Evolutionary conservation across 1,140 invertebrate species (phyloP).

Genomic region (Drosophila cardini): DNA sequence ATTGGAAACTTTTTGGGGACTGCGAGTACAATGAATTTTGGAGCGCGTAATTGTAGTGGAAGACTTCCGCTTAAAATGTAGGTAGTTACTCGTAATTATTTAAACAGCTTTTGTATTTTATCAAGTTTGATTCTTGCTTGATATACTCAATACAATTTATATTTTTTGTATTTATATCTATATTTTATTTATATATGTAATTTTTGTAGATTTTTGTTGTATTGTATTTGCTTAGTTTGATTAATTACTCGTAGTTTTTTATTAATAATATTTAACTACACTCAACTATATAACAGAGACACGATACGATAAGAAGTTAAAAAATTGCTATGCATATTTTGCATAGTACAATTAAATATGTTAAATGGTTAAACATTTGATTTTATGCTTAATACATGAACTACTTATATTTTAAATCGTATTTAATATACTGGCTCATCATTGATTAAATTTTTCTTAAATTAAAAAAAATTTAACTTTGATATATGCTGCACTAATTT

Average conservation of each 20-base stretch:
- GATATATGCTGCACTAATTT: conserved; percentile 50
- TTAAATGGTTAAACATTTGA: conserved; percentile 65
- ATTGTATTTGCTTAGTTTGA: conserved; percentile 44
- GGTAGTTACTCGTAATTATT: conserved; percentile 53
- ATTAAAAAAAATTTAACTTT: conserved; percentile 69
- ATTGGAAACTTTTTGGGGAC: conserved; percentile 3
- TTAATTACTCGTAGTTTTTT: conserved; percentile 37
- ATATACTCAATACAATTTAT: conserved; percentile 41
- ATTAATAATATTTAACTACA: conserved; percentile 39
- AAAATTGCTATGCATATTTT: conserved; percentile 62
- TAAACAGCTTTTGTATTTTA: conserved; percentile 35
- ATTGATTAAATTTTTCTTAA: conserved; percentile 45
- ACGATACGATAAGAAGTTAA: conserved; percentile 61
- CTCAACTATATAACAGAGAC: conserved; percentile 68
- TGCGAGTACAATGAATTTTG: conserved; percentile 47
- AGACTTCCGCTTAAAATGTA: conserved; percentile 84
- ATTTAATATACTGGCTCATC: conserved; percentile 32
- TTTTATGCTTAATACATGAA: conserved; percentile 59
- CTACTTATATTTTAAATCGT: conserved; percentile 33
- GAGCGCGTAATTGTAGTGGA: conserved; percentile 81
- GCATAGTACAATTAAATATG: conserved; percentile 47
- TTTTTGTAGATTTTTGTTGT: conserved; percentile 32
- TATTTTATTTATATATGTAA: background rate
- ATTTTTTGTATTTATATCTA: conserved; percentile 15
- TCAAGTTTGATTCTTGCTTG: conserved; percentile 60